phyloP scores from a whole-genome alignment of 2,888 invertebrate genomes.

The Limnephilus marmoratus region DNA sequence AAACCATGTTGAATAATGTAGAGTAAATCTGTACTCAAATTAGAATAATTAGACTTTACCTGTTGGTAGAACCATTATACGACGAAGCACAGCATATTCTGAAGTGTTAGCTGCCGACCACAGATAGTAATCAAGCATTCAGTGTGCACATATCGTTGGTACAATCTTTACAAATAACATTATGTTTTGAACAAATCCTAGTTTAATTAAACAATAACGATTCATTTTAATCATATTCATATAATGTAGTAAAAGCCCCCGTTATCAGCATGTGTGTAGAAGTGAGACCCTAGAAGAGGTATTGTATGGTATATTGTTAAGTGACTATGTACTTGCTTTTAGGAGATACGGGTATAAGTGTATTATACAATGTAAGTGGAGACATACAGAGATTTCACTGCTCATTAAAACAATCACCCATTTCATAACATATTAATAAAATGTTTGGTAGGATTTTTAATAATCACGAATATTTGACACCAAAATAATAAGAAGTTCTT shows the following conservation, averaged over 20 bases:
- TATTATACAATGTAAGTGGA: slow-evolving; percentile 42
- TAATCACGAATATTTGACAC: slow-evolving; percentile 65
- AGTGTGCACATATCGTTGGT: background rate
- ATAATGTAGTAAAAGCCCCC: slow-evolving; percentile 21
- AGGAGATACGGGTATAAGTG: slow-evolving; percentile 59
- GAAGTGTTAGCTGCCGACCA: background rate
- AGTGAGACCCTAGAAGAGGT: background rate
- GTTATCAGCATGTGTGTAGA: slow-evolving; percentile 33
- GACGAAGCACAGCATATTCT: background rate
- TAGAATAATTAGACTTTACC: background rate
- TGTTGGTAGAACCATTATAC: background rate
- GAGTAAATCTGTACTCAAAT: background rate
- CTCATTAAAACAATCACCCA: slow-evolving; percentile 47
- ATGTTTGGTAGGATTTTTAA: slow-evolving; percentile 59
- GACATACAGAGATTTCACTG: slow-evolving; percentile 31
- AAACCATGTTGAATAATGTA: background rate
- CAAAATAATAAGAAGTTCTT: slow-evolving; percentile 65
- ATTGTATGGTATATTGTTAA: slow-evolving; percentile 23
- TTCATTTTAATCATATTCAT: slow-evolving; percentile 20
- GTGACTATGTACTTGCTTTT: slow-evolving; percentile 53
- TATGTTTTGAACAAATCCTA: slow-evolving; percentile 6
- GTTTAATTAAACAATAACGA: slow-evolving; percentile 24
- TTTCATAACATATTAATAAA: slow-evolving; percentile 49
- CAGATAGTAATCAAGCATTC: background rate
- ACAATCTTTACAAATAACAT: background rate